Evolutionary conservation across 2,888 invertebrate genomes (phyloP), one percentile per base, ranked within the genome.

Genomic region (Crocallis elinguaria): DNA sequence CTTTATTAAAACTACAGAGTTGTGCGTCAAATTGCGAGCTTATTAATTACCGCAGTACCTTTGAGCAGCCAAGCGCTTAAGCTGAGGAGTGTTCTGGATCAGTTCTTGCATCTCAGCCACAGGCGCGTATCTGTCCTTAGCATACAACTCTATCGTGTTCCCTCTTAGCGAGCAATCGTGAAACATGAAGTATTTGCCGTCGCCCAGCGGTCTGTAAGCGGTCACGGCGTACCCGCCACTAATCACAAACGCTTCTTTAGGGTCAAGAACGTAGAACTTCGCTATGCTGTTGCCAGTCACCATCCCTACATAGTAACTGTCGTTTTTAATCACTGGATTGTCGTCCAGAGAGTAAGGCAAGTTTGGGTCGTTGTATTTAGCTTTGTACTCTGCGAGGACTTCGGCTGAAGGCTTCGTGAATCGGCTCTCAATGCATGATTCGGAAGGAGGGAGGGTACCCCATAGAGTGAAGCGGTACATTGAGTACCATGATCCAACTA

Each of bases 321-420:
- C 43, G 2, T 12, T 39, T 0, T 27, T 14, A 2, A 43, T 11
- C 1, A 59, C 27, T 0, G 59, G 56, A n/a, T 59, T 52, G n/a
- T 56, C 59, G n/a, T 59, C 55, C 9, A 59, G 16, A 7, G 52
- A 56, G 32, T 49, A 59, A 1, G 56, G 59, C 9, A 43, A 7
- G 21, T 25, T 13, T 0, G 56, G 36, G 4, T 49, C 36, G 23
- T 52, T 56, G 46, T 59, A 59, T 13, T 49, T 52, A 0, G 19
- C 14, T 16, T 52, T 59, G 43, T 56, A 59, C 21, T 38, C 36
- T n/a, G 37, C 49, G 6, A 59, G 3, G 0, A 21, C 19, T 6
- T 35, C 49, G 8, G 45, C 38, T 7, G 52, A 17, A 0, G 59
- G 56, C 11, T 27, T 52, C 0, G 38, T 43, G 19, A 46, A 54